Evolutionary conservation across 1,140 invertebrate genomes (phyloP).

Genomic region (Neodiprion pinetum): DNA sequence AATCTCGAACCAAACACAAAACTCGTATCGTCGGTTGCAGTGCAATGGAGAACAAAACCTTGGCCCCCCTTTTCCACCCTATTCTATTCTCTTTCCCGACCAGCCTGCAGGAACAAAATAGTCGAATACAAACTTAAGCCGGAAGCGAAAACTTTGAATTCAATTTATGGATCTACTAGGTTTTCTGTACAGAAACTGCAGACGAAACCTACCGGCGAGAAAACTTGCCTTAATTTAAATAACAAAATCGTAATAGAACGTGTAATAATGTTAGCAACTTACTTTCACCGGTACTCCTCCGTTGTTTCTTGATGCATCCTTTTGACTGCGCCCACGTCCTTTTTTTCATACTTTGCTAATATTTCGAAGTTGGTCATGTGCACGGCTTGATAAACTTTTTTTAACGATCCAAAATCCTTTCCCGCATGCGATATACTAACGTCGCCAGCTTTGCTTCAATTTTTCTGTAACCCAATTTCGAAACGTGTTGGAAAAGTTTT

Average conservation of each 20-base stretch:
- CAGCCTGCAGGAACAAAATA: conserved; percentile 1
- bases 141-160: conserved; percentile 1
- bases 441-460: neutral
- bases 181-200: neutral
- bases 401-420: too few species aligned
- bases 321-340: neutral
- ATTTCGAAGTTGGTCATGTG: too few species aligned
- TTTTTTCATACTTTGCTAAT: too few species aligned
- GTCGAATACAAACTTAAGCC: conserved; percentile 4
- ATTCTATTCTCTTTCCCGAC: neutral
- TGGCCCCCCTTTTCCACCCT: neutral
- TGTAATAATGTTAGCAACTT: neutral
- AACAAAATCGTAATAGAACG: neutral
- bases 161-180: conserved; percentile 7
- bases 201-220: neutral
- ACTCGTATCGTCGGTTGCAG: neutral
- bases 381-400: too few species aligned
- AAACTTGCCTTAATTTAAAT: neutral
- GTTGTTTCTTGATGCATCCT: neutral
- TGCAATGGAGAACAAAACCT: neutral
- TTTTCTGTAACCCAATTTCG: neutral
- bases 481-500: neutral
- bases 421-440: neutral
- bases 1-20: neutral
- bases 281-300: neutral